Conservation (phyloP, 2,113 vertebrate genomes). For the Bubalus kerabau region DNA sequence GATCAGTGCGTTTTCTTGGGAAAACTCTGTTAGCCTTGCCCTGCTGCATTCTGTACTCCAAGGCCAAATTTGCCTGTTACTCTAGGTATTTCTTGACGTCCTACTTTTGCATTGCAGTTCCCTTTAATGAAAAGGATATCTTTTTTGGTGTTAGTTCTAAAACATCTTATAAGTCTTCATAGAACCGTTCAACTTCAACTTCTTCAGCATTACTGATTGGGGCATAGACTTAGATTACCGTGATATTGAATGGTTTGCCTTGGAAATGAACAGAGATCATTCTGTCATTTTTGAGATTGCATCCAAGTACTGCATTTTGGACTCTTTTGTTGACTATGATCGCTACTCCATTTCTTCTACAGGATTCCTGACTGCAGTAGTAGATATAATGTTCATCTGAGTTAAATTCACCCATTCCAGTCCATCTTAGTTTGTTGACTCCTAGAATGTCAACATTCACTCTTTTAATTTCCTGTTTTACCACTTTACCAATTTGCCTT, state of each 20-base stretch:
- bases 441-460: background rate
- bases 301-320: background rate
- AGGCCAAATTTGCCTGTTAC: background rate
- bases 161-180: background rate
- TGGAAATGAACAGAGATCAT: too few species aligned
- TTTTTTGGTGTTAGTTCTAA: background rate
- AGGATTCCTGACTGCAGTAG: background rate
- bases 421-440: background rate
- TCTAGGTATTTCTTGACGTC: background rate
- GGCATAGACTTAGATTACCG: too few species aligned
- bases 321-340: background rate
- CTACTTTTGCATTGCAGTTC: background rate
- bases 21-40: background rate
- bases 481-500: background rate
- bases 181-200: background rate
- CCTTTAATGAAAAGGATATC: background rate
- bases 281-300: too few species aligned
- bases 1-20: background rate
- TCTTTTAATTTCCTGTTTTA: background rate
- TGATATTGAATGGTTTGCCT: too few species aligned
- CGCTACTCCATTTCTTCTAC: background rate
- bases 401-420: background rate
- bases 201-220: fast-evolving
- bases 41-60: background rate
- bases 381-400: background rate